Percentiles rank a stretch among this genome's conserved stretches.
Evolutionary conservation across 2,113 vertebrate genomes (phyloP).

Genomic region (Isurus oxyrinchus): DNA sequence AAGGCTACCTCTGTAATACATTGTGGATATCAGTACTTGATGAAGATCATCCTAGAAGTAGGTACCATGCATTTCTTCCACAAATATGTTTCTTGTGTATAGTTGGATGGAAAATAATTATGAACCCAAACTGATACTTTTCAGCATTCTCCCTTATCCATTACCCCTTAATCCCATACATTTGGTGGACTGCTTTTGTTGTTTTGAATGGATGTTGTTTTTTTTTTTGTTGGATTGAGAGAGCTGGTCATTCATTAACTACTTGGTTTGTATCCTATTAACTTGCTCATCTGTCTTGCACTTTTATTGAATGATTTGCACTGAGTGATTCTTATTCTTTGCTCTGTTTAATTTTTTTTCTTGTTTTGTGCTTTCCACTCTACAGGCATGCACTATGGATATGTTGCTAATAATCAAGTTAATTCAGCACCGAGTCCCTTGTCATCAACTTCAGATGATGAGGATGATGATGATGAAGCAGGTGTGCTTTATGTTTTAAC

Average conservation of each 20-base stretch:
- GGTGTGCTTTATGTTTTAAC: constrained; percentile 92
- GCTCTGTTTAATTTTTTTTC: constrained; percentile 48
- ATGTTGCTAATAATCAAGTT: constrained; percentile 88
- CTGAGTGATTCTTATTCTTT: constrained; percentile 30
- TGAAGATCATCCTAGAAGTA: background rate
- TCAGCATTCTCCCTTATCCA: background rate
- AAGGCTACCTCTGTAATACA: background rate
- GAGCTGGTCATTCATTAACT: background rate
- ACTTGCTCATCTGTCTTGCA: background rate
- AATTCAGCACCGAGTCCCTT: constrained; percentile 83
- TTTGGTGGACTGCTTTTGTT: background rate
- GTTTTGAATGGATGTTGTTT: background rate
- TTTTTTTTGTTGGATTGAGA: background rate
- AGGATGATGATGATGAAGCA: constrained; percentile 97
- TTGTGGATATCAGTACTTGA: background rate
- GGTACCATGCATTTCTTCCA: background rate
- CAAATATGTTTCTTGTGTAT: background rate
- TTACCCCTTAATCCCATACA: too few species aligned
- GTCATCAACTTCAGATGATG: constrained; percentile 96
- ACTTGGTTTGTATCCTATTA: background rate
- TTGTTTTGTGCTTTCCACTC: constrained; percentile 70
- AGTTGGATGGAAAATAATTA: background rate
- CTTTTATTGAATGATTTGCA: constrained; percentile 26
- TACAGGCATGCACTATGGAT: constrained; percentile 91
- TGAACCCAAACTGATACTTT: background rate